A percentile compares a stretch with the other conserved stretches of the same genome.
phyloP scores from a whole-genome alignment of 2,113 vertebrate species.

The Melanerpes formicivorus region DNA sequence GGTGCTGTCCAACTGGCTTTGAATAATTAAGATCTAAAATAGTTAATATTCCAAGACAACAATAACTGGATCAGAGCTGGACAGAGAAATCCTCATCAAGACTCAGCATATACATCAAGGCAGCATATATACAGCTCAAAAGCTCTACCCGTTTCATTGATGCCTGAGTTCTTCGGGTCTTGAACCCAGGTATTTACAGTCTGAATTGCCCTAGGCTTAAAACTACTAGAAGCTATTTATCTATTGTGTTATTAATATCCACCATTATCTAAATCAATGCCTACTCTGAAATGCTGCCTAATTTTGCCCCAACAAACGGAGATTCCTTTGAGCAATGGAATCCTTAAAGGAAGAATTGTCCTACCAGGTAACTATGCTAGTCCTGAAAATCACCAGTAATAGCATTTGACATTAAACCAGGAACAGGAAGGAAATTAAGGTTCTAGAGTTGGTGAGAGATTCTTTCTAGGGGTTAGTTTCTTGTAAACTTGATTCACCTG shows the following conservation, averaged over 20 bases:
- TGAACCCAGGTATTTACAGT: neutral
- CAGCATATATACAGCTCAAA: neutral
- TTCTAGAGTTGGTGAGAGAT: neutral
- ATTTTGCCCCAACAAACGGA: neutral
- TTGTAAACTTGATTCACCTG: conserved; percentile 13
- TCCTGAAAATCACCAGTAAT: neutral
- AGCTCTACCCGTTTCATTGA: neutral
- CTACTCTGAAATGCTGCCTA: neutral
- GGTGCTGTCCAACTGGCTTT: too few species aligned
- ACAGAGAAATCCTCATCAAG: neutral
- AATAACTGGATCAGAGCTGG: neutral
- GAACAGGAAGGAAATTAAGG: neutral
- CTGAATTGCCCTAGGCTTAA: neutral
- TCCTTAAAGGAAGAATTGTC: neutral
- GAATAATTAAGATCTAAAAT: too few species aligned
- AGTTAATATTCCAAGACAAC: neutral
- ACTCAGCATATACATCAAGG: neutral
- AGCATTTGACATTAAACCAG: neutral
- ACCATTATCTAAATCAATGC: neutral
- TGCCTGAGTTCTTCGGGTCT: neutral
- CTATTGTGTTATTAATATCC: neutral
- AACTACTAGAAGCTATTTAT: neutral
- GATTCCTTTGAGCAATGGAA: neutral
- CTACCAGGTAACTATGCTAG: neutral
- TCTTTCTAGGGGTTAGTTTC: neutral